Evolutionary conservation across 1,140 invertebrate genomes (phyloP).

Genomic region (Pectinophora gossypiella): DNA sequence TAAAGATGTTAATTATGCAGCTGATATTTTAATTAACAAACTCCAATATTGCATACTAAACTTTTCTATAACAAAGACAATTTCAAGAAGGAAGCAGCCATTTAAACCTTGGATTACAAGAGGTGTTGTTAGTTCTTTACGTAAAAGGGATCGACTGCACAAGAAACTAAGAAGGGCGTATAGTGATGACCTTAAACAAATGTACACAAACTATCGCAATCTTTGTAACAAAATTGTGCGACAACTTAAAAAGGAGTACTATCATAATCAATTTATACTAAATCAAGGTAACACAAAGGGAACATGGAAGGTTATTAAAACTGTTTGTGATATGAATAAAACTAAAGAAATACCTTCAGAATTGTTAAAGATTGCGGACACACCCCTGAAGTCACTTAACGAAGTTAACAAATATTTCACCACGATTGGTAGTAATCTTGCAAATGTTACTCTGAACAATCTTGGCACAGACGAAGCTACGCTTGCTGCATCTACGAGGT

Average conservation of each 20-base stretch:
- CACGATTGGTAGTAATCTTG: neutral
- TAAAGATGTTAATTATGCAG: neutral
- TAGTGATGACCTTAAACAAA: neutral
- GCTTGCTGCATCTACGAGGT: too few relatives aligned
- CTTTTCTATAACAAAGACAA: neutral
- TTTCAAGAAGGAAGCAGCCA: neutral
- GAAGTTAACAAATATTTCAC: neutral
- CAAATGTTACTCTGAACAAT: neutral
- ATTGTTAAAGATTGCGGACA: neutral
- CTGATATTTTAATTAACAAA: neutral
- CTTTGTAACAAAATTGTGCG: neutral
- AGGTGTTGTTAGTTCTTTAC: neutral
- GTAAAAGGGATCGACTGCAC: neutral
- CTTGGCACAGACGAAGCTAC: too few relatives aligned
- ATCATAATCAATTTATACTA: neutral
- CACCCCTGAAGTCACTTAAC: neutral
- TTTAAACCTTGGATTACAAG: neutral
- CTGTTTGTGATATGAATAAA: neutral
- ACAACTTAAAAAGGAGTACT: neutral
- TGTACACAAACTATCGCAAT: neutral
- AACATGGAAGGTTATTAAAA: neutral
- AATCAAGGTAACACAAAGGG: neutral
- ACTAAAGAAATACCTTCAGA: neutral
- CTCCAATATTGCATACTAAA: neutral
- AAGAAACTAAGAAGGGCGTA: neutral